Conservation (phyloP, 1,140 invertebrate genomes). For the Diorhabda sublineata region DNA sequence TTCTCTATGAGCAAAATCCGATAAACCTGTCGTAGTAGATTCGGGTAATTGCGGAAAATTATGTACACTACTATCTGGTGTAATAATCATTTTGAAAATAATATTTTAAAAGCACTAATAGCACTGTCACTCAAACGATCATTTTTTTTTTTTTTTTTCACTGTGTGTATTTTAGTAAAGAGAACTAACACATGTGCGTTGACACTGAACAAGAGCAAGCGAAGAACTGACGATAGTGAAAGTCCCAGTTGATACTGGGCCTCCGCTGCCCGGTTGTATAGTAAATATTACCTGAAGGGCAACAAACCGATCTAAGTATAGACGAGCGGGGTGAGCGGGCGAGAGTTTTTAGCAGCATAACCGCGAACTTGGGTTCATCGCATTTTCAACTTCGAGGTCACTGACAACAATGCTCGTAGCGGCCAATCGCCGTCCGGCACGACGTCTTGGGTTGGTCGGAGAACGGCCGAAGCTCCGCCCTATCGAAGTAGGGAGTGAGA, state of each 20-base stretch:
- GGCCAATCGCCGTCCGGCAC: conserved; percentile 36
- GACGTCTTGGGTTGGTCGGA: conserved; percentile 42
- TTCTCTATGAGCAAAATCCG: conserved; percentile 33
- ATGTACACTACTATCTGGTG: conserved; percentile 43
- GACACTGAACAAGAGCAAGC: conserved; percentile 24
- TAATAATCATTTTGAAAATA: conserved; percentile 41
- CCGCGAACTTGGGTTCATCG: conserved; percentile 53
- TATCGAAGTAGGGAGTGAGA: conserved; percentile 26
- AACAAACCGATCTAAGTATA: conserved; percentile 33
- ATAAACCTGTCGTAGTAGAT: conserved; percentile 29
- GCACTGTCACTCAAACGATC: conserved; percentile 12
- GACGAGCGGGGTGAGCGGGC: conserved; percentile 28
- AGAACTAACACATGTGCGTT: conserved; percentile 18
- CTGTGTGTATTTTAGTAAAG: background rate
- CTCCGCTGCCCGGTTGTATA: conserved; percentile 39
- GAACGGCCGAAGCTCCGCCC: conserved; percentile 37
- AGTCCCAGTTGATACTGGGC: conserved; percentile 46
- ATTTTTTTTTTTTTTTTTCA: background rate
- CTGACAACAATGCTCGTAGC: conserved; percentile 49
- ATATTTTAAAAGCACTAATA: conserved; percentile 9
- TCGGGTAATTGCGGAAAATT: conserved; percentile 36
- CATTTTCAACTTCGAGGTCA: conserved; percentile 61
- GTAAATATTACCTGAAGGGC: conserved; percentile 49
- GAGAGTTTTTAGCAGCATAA: conserved; percentile 35
- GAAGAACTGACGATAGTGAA: conserved; percentile 46